These are phyloP conservation scores for Planiliza haematocheilus DNA, from an alignment of 2,113 vertebrate genomes.

Conservation along the genomic window DNA sequence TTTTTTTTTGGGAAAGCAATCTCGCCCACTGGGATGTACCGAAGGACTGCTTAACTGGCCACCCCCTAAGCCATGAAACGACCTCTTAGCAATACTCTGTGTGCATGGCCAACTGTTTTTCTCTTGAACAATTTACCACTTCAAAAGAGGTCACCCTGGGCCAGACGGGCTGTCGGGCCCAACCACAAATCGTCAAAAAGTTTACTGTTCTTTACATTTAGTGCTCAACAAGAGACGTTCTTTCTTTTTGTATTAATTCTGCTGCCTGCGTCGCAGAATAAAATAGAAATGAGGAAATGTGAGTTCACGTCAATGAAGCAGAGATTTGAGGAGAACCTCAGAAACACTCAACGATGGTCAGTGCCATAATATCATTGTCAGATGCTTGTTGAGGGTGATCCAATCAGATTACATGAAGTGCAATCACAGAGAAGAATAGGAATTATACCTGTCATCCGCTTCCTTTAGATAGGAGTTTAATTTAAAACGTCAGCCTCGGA, in stretches of 20 bases:
- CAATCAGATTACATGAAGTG: conserved; percentile 11
- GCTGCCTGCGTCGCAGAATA: conserved; percentile 20
- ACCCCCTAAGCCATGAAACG: conserved; percentile 70
- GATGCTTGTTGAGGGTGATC: conserved; percentile 3
- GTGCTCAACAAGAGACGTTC: conserved; percentile 40
- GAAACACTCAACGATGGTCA: conserved; percentile 16
- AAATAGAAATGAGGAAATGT: neutral
- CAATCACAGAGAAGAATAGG: conserved; percentile 8
- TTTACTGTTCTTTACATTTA: conserved; percentile 60
- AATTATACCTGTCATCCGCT: conserved; percentile 9
- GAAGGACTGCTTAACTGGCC: conserved; percentile 58
- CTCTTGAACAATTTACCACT: conserved; percentile 30
- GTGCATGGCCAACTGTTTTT: conserved; percentile 64
- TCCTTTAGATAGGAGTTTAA: neutral
- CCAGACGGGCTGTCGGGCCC: conserved; percentile 52
- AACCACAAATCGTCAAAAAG: conserved; percentile 62
- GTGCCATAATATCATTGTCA: conserved; percentile 36
- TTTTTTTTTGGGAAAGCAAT: conserved; percentile 2
- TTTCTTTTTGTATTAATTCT: conserved; percentile 41
- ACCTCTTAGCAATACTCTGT: conserved; percentile 78
- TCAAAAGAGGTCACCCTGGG: conserved; percentile 39
- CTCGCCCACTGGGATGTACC: conserved; percentile 27
- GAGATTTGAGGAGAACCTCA: conserved; percentile 24
- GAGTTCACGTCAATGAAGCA: neutral
- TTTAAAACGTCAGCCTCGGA: conserved; percentile 18